Percentiles rank a stretch among this genome's conserved stretches.
Conservation (phyloP, 1,140 invertebrate genomes). For the Zaprionus kolodkinae region DNA sequence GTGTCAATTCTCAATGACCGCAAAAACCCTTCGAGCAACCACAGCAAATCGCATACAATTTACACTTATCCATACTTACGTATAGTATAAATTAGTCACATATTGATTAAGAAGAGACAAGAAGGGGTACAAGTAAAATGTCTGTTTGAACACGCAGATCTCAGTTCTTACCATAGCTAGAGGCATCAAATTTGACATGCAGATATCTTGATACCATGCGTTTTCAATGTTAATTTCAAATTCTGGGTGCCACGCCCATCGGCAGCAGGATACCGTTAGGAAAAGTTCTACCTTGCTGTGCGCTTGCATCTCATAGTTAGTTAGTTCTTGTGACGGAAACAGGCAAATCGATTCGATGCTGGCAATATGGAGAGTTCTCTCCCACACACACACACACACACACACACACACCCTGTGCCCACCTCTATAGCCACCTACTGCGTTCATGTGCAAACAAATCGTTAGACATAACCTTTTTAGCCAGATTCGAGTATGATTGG, state of each 20-base stretch:
- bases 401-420: not conserved
- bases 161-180: not conserved
- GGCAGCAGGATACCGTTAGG: not conserved
- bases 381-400: not conserved
- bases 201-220: not conserved
- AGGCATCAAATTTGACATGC: not conserved
- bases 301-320: not conserved
- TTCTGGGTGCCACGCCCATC: not conserved
- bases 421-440: not conserved
- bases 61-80: not conserved
- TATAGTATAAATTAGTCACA: too few relatives aligned
- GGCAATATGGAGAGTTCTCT: not conserved
- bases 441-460: not conserved
- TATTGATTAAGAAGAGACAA: too few relatives aligned
- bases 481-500: constrained; percentile 6
- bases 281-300: not conserved
- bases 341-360: not conserved
- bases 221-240: not conserved
- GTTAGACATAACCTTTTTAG: constrained; percentile 8
- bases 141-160: not conserved
- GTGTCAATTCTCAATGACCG: not conserved
- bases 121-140: too few relatives aligned
- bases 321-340: not conserved
- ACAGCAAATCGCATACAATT: not conserved
- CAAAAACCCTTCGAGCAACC: not conserved